A percentile compares a stretch with the other conserved stretches of the same genome.
Evolutionary conservation across 2,113 vertebrate genomes (phyloP).

Genomic region (Grallaria varia): DNA sequence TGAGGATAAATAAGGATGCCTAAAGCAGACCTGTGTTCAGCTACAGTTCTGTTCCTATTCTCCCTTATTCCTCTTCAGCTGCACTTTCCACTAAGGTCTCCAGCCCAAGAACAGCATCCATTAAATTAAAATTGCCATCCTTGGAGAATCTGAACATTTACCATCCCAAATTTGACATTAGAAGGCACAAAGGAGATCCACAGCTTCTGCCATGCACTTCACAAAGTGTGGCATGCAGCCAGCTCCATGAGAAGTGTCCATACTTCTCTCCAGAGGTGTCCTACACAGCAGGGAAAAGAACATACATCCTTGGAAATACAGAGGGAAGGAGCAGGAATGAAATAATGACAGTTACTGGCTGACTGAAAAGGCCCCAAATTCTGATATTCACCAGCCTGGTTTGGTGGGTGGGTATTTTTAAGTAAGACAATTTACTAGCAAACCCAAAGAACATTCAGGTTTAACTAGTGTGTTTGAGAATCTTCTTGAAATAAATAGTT

Average conservation of each 20-base stretch:
- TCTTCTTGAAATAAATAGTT: neutral
- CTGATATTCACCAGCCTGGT: neutral
- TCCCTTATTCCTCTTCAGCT: neutral
- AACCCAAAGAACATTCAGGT: neutral
- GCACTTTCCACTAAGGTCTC: neutral
- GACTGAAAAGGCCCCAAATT: neutral
- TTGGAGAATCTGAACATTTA: neutral
- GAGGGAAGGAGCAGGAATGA: neutral
- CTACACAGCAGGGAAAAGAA: neutral
- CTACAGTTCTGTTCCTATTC: neutral
- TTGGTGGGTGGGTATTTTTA: neutral
- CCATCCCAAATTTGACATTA: neutral
- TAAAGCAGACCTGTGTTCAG: neutral
- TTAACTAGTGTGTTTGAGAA: neutral
- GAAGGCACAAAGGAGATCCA: neutral
- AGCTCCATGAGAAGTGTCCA: neutral
- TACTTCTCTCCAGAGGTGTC: neutral
- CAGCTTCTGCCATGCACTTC: neutral
- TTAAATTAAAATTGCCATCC: neutral
- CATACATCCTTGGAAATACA: neutral
- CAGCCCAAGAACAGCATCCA: neutral
- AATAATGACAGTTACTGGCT: neutral
- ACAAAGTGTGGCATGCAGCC: neutral
- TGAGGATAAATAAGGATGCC: neutral
- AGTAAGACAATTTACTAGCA: neutral